These are phyloP conservation scores for Climacteris rufus DNA, from an alignment of 2,113 vertebrate species.

Conservation along the genomic window DNA sequence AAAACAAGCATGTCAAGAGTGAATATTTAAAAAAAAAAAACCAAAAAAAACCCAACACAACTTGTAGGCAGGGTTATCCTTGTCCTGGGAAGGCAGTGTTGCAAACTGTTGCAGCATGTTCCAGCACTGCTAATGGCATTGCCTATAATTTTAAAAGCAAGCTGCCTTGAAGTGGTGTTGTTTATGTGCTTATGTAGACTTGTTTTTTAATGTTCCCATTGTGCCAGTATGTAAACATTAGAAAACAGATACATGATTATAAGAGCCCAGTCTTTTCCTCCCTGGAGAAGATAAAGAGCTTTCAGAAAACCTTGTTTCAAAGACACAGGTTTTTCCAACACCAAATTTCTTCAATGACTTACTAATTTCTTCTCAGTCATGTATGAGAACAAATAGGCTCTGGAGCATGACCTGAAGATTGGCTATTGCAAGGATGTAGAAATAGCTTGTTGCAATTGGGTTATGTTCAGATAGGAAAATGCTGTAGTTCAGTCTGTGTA, in stretches of 20 bases:
- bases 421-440: background rate
- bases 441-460: background rate
- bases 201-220: background rate
- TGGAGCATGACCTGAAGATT: background rate
- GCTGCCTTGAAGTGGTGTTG: background rate
- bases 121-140: background rate
- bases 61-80: background rate
- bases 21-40: background rate
- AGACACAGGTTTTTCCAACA: background rate
- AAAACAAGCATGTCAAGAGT: background rate
- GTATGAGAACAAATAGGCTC: background rate
- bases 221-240: background rate
- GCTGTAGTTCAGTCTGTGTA: background rate
- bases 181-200: background rate
- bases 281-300: background rate
- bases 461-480: background rate
- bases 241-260: background rate
- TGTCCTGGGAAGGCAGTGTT: background rate
- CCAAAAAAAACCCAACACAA: accelerated
- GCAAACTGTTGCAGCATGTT: background rate
- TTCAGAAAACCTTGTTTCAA: background rate
- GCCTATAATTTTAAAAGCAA: background rate
- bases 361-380: background rate
- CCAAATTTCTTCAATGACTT: background rate
- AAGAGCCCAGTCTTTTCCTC: background rate